Evolutionary conservation across 1,140 invertebrate genomes (phyloP), one percentile per base, ranked within the genome.

Genomic region (Eciton burchellii): DNA sequence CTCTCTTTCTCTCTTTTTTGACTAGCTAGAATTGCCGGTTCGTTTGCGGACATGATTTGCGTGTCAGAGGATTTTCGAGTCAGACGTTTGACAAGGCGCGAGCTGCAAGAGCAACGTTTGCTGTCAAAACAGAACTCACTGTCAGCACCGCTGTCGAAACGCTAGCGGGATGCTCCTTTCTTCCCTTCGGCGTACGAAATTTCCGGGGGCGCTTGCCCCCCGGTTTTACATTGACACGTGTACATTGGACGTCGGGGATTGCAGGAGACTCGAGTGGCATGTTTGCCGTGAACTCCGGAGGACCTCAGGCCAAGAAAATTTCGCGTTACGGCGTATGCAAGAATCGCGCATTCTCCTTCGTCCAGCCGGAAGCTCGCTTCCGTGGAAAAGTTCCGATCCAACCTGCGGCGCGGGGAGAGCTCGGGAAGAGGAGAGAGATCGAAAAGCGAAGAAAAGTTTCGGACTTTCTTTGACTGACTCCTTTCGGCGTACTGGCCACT

Each of bases 201-300:
- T 79, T 70, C 24, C 9, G 12, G n/a, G n/a, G n/a, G n/a, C 49
- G 14, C 43, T 47, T 57, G 54, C 45, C 45, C 29, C 21, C 6
- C 41, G 35, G 26, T 68, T 16, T 57, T 59, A 26, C 6, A 21
- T n/a, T 56, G 63, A 70, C 63, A 21, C 68, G 54, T 68, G 74
- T 35, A 79, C 29, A 79, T 79, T 62, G 74, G 12, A 45, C 29
- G 68, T 77, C 19, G n/a, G 21, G 74, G 56, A 43, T 11, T 11
- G 35, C 41, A 79, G 56, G 74, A 68, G 56, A 70, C 49, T 79
- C 56, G 63, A 68, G n/a, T 76, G 72, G 19, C 72, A 76, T 16
- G 21, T 66, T 54, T 56, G 63, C 49, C 63, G 8, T 21, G 29
- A 56, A 79, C 49, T 79, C 70, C 70, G 63, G 24, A 79, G 70